phyloP scores from a whole-genome alignment of 30 jellyfish, hydroid and myxozoan genomes.

The Mastigias papua region DNA sequence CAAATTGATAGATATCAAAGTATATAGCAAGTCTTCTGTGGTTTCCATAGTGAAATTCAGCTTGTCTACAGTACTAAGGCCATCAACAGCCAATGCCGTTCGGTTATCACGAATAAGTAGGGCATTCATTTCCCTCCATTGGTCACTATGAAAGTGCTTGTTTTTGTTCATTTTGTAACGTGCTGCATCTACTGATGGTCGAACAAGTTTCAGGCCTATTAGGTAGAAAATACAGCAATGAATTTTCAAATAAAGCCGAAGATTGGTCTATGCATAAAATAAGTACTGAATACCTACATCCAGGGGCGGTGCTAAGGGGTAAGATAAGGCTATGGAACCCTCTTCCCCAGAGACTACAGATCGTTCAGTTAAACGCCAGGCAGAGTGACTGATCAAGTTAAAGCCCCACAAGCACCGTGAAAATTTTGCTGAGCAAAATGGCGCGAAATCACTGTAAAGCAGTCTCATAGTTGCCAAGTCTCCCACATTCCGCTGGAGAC shows the following conservation, averaged over 20 bases:
- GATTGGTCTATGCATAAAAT: no score
- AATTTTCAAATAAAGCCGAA: neutral
- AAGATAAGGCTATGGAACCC: no score
- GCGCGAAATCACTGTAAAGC: no score
- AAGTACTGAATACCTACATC: no score
- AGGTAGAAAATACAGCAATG: neutral
- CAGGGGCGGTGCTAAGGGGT: no score
- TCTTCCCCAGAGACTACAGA: no score
- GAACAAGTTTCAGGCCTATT: constrained; percentile 46
- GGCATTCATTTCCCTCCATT: constrained; percentile 60
- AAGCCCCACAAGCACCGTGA: no score
- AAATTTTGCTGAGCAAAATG: no score
- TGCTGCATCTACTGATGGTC: constrained; percentile 80
- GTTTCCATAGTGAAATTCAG: neutral
- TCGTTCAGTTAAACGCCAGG: no score
- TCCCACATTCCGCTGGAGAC: no score
- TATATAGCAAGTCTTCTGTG: neutral
- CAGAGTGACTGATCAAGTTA: no score
- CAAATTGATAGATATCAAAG: constrained; percentile 2
- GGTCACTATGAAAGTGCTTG: constrained; percentile 75
- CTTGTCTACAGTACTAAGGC: neutral
- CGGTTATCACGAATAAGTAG: neutral
- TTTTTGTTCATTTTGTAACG: constrained; percentile 77
- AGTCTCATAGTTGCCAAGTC: no score
- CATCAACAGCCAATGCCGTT: constrained; percentile 1